phyloP scores from a whole-genome alignment of 2,797 vertebrate genomes.

The Mus spretus region DNA sequence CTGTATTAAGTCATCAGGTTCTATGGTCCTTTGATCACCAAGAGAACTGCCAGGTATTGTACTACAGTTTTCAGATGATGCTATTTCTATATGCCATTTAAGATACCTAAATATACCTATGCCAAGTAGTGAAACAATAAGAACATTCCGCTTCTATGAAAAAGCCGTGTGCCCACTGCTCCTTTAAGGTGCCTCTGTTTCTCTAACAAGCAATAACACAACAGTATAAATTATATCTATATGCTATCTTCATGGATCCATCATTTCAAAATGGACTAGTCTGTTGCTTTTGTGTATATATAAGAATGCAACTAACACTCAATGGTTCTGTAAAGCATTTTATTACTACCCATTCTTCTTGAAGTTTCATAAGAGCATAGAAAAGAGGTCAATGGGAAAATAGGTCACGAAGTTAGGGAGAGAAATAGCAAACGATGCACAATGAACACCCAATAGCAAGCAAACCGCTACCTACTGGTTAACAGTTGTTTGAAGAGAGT shows the following conservation, averaged over 20 bases:
- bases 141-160: neutral
- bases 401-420: neutral
- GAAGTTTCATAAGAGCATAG: neutral
- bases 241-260: neutral
- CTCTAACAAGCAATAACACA: neutral
- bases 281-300: neutral
- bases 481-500: neutral
- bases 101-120: neutral
- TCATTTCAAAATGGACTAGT: neutral
- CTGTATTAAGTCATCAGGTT: neutral
- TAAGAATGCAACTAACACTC: neutral
- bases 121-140: neutral
- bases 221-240: neutral
- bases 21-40: neutral
- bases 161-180: neutral
- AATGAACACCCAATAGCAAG: neutral
- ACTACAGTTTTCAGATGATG: neutral
- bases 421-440: neutral
- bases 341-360: neutral
- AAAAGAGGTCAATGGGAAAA: neutral
- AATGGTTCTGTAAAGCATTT: neutral
- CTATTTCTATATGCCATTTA: neutral
- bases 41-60: neutral
- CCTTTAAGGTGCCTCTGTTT: neutral
- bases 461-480: neutral